Evolutionary conservation across 1,140 invertebrate genomes (phyloP).

Genomic region (Phortica variegata): DNA sequence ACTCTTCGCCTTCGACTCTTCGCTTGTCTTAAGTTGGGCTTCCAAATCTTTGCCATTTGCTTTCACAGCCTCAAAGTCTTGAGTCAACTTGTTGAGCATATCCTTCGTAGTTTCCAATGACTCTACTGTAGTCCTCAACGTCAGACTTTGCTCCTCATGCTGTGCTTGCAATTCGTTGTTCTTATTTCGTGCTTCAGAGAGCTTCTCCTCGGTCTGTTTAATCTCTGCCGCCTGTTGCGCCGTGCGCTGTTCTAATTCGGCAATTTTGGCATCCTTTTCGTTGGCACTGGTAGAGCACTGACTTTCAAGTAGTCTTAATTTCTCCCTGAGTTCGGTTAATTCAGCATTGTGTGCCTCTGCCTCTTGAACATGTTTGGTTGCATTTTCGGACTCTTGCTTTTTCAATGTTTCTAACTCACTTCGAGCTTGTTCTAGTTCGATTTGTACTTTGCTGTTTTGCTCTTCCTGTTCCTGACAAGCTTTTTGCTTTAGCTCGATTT

Average conservation of each 20-base stretch:
- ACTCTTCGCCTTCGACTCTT: constrained; percentile 13
- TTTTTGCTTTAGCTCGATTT: not conserved
- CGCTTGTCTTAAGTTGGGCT: constrained; percentile 12
- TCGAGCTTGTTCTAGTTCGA: not conserved
- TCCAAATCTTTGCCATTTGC: constrained; percentile 7
- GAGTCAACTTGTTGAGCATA: constrained; percentile 16
- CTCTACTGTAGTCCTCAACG: not conserved
- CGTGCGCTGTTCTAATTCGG: constrained; percentile 10
- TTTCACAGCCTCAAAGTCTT: constrained; percentile 6
- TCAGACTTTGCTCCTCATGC: not conserved
- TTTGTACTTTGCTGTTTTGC: not conserved
- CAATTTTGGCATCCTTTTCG: too few relatives aligned
- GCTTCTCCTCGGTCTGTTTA: constrained; percentile 4
- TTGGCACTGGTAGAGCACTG: constrained; percentile 1
- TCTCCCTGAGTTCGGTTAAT: not conserved
- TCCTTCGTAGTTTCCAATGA: constrained; percentile 18
- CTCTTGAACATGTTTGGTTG: not conserved
- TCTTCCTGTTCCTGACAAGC: not conserved
- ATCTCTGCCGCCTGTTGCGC: constrained; percentile 4
- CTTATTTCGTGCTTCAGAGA: not conserved
- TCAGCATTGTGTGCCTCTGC: constrained; percentile 1
- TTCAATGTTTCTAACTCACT: not conserved
- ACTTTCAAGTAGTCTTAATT: not conserved
- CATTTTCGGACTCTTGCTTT: constrained; percentile 2
- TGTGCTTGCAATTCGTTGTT: not conserved